Evolutionary conservation across 2,888 invertebrate species (phyloP), one percentile per base, ranked within the genome.

Genomic region (Brachynemurus nebulosus): DNA sequence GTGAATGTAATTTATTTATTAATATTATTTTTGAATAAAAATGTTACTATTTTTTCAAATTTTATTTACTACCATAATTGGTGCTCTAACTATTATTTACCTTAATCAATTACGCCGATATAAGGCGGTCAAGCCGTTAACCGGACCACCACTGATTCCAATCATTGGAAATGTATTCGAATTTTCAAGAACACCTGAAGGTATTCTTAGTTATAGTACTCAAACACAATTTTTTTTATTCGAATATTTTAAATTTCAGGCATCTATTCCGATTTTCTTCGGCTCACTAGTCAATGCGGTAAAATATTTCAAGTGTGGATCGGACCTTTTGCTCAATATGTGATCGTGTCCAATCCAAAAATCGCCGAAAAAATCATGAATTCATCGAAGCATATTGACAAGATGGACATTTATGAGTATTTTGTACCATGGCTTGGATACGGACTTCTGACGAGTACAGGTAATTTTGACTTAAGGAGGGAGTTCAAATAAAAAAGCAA

Each of bases 151-250:
- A 5, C 56, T 59, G 8, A 42, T 53, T 4, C 62, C 62, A 2
- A 18, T 64, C 2, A 19, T 64, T 12, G 63, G 62, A 25, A 61
- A 59, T 46, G 56, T 55, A 0, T 47, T 59, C 6, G 56, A 58
- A 25, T 58, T 61, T 40, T 44, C 53, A 6, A 54, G 53, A 20
- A 51, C 53, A 34, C 42, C 52, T 18, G 49, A 53, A 40, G 52
- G 57, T 56, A 50, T 50, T n/a, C 48, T 52, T 16, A 12, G 36
- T 40, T 2, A 27, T 20, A 39, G 27, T 39, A 23, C 9, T 16
- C 16, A 2, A 14, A 14, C 7, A 18, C n/a, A 18, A n/a, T n/a
- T n/a, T n/a, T n/a, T n/a, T n/a, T n/a, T n/a, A n/a, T n/a, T n/a
- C n/a, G n/a, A n/a, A 39, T 20, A n/a, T 20, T 17, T 27, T 9